Conservation (phyloP, 2,888 invertebrate species). For the Apodemia duryi region DNA sequence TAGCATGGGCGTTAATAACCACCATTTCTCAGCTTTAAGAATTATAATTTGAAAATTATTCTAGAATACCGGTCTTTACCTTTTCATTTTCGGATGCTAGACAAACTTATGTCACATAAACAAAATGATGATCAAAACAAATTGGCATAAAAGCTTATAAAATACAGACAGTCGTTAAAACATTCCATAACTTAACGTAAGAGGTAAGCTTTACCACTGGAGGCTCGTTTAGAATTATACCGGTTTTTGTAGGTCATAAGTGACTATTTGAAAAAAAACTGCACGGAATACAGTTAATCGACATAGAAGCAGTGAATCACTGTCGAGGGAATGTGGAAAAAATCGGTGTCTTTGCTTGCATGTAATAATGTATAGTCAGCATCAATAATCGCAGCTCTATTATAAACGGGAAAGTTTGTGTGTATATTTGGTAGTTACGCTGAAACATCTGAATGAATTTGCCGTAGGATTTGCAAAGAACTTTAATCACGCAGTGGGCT, state of each 20-base stretch:
- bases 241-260: conserved; percentile 16
- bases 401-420: neutral
- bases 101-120: neutral
- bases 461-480: no score
- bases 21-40: neutral
- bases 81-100: no score
- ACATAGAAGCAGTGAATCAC: conserved; percentile 35
- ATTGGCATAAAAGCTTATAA: conserved; percentile 1
- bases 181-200: conserved; percentile 10
- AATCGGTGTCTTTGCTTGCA: conserved; percentile 20
- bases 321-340: conserved; percentile 25
- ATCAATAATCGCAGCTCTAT: neutral
- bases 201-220: neutral
- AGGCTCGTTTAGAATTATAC: conserved; percentile 15
- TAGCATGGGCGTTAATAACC: no score
- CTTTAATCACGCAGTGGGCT: no score
- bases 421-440: neutral
- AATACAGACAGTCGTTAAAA: conserved; percentile 2
- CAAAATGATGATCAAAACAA: neutral
- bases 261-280: conserved; percentile 25
- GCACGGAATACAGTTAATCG: conserved; percentile 31
- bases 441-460: no score
- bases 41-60: neutral
- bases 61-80: no score
- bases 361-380: conserved; percentile 17